phyloP scores from a whole-genome alignment of 2,888 invertebrate genomes.

The Erynnis tages region DNA sequence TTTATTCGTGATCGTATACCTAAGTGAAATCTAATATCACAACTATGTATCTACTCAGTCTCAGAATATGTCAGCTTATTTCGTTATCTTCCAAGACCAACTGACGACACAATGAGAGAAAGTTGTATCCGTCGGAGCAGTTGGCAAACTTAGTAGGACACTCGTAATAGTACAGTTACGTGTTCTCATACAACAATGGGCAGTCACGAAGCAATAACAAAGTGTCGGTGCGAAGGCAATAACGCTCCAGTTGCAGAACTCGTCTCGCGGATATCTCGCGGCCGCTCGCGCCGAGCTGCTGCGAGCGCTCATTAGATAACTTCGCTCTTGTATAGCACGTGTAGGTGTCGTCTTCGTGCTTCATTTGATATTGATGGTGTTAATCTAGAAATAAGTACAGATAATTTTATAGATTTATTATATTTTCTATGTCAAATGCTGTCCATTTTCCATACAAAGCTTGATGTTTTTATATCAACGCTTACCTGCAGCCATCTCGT shows the following conservation, averaged over 20 bases:
- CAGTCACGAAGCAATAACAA: conserved; percentile 22
- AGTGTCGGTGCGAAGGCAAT: conserved; percentile 14
- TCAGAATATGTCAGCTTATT: too few relatives aligned
- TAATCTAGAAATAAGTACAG: neutral
- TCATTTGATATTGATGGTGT: conserved; percentile 10
- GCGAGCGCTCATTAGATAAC: conserved; percentile 64
- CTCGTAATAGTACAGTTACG: neutral
- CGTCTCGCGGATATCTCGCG: conserved; percentile 33
- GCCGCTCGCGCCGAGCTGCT: conserved; percentile 42
- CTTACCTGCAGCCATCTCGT: too few relatives aligned
- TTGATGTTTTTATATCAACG: too few relatives aligned
- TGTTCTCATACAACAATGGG: conserved; percentile 17
- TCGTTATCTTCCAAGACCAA: neutral
- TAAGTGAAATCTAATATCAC: too few relatives aligned
- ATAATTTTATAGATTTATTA: too few relatives aligned
- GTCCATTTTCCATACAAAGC: too few relatives aligned
- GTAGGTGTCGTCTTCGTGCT: neutral
- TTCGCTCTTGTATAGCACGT: conserved; percentile 47
- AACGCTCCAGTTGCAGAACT: conserved; percentile 33
- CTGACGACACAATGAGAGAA: neutral
- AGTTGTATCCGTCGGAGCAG: neutral
- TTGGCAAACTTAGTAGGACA: conserved; percentile 1
- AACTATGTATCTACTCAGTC: too few relatives aligned
- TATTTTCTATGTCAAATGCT: too few relatives aligned
- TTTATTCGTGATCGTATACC: too few relatives aligned